Base-by-base conservation (phyloP, 2,888 invertebrate species). In the Nomada goodeniana region DNA sequence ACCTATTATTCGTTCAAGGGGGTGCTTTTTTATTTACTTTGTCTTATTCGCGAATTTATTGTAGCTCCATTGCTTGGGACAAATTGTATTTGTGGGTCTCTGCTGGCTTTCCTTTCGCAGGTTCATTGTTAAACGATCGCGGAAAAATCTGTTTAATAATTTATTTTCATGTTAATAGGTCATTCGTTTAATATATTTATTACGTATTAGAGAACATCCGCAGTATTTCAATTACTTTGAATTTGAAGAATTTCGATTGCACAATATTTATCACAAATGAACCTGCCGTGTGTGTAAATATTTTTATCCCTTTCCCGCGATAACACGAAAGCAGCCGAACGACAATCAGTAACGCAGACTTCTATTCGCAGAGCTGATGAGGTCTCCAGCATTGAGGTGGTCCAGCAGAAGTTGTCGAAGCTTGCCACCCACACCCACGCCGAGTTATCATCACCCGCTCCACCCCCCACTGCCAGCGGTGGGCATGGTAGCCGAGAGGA, bases 401-500 rank as follows among this genome's bases (percentile, higher is more conserved):
- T 91, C 90, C 89, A 91, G 90, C 92, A 92, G 90, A 90, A 91
- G 90, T 90, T 91, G 93, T 85, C 94, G 94, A 83, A 94, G 95
- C 90, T 93, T 94, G 87, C 94, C 93, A 86, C 93, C 94, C 89
- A 92, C 91, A 71, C 91, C 92, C 69, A 90, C 90, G 86, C 90
- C 91, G 76, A 91, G 90, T 87, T 92, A 92, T 86, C 89, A 92
- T 86, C 89, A 90, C 84, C 89, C 90, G 85, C 91, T 92, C 89
- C 91, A 91, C 90, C 91, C 92, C 88, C 92, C 92, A 90, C 91
- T 92, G 86, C 95, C 96, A 92, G 95, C 95, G 91, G 95, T 95
- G 93, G 96, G 96, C 93, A 95, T 96, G 95, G 97, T 96, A 94
- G 96, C 96, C 91, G 96, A 96, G 94, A 95, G 96, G 92, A 96